Evolutionary conservation across 2,797 vertebrate genomes (phyloP), one percentile per base, ranked within the genome.

Genomic region (Peromyscus nudipes): DNA sequence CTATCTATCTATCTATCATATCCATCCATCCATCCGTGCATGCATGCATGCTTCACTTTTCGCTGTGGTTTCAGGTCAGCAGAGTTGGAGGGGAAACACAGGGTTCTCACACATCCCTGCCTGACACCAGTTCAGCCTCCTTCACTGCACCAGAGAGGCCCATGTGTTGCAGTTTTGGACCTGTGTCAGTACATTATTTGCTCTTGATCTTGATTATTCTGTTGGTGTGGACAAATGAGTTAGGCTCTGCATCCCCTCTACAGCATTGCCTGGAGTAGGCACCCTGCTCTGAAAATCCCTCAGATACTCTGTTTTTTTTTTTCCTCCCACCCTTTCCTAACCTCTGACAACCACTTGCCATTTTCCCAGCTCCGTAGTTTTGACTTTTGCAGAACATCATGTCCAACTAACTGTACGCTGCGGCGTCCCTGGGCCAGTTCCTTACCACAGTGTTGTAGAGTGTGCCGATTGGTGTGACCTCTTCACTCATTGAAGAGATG

Each of bases 131-230:
- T 52, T 27, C 25, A 4, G 73, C 57, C 21, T 40, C 12, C 31
- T 4, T 27, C 65, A 4, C 29, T 5, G 1, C 23, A 12, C 37
- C 10, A 10, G 9, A 52, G 76, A 0, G 25, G 29, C 1, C 2
- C 1, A 0, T 7, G 46, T 34, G 43, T 43, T 46, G 31, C 34
- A 17, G 1, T 2, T 1, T 29, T 52, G 81, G 34, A 17, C 29
- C 29, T 17, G 0, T 17, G 6, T 0, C 1, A 29, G 55, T 31
- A 1, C 2, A 0, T 27, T 23, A 0, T 40, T 83, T 12, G 0
- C 5, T 0, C 11, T 34, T 2, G 19, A 60, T 10, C 60, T 55
- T 29, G 23, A 1, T 0, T 1, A 1, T 31, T 21, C 64, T 64
- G 5, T 37, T 81, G 77, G 55, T 29, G 29, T 75, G 29, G 64